Evolutionary conservation across 37 sponge, comb jelly and placozoan genomes (phyloP).

Genomic region (Halichondria panicea): DNA sequence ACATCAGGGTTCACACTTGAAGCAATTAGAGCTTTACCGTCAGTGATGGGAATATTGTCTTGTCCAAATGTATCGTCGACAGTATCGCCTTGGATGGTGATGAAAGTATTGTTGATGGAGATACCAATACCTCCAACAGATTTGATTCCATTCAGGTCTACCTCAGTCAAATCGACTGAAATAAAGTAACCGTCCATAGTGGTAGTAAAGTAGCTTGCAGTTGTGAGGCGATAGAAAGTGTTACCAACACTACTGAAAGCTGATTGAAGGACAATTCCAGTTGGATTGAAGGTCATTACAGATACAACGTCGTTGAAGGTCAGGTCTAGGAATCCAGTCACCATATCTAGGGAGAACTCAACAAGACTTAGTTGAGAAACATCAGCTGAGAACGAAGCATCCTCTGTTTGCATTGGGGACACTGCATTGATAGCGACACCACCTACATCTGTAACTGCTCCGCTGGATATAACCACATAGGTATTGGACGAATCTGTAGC

Average conservation of each 20-base stretch:
- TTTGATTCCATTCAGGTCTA: constrained; percentile 76
- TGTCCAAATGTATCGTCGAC: constrained; percentile 78
- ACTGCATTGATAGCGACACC: background rate
- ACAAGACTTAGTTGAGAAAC: constrained; percentile 27
- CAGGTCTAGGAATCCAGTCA: constrained; percentile 56
- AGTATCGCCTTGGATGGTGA: constrained; percentile 79
- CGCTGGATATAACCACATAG: constrained; percentile 15
- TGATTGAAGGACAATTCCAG: constrained; percentile 70
- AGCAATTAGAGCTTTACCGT: constrained; percentile 78
- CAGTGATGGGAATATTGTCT: constrained; percentile 79
- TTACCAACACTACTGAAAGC: constrained; percentile 21
- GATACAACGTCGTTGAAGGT: constrained; percentile 80
- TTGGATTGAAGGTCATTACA: constrained; percentile 68
- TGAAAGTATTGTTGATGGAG: constrained; percentile 64
- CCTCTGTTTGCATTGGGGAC: too few relatives aligned
- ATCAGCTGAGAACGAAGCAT: constrained; percentile 25
- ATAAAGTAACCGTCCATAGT: constrained; percentile 55
- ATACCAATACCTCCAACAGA: constrained; percentile 62
- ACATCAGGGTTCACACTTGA: constrained; percentile 52
- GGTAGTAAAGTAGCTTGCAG: constrained; percentile 44
- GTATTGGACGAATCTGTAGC: constrained; percentile 39
- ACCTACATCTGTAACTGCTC: constrained; percentile 53
- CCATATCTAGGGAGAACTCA: constrained; percentile 69
- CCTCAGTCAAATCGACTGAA: constrained; percentile 43
- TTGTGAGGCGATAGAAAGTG: constrained; percentile 67